phyloP scores from a whole-genome alignment of 2,113 vertebrate genomes.

The Machaerirhynchus nigripectus region DNA sequence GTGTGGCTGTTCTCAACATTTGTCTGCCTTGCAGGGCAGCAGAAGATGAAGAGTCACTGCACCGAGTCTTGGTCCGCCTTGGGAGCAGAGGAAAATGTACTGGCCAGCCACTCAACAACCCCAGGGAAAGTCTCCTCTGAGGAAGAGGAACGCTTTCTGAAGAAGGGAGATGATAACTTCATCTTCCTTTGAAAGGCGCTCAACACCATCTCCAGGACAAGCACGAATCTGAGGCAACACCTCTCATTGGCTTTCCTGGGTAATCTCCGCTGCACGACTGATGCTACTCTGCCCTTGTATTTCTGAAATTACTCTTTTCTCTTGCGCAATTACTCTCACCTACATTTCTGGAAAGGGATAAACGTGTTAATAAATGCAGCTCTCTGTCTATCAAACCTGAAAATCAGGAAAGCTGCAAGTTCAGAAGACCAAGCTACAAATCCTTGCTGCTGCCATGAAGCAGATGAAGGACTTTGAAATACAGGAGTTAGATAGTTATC shows the following conservation, averaged over 20 bases:
- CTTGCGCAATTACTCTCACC: fast-evolving
- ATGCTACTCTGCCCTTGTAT: not conserved
- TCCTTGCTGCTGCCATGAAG: not conserved
- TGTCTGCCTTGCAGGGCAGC: not conserved
- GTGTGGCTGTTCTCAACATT: fast-evolving
- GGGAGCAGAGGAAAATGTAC: not conserved
- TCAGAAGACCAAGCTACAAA: not conserved
- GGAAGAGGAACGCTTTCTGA: not conserved
- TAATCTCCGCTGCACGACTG: not conserved
- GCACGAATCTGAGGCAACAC: not conserved
- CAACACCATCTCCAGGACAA: not conserved
- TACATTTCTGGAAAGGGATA: not conserved
- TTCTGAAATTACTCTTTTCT: not conserved
- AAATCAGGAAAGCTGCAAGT: not conserved
- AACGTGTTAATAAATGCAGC: not conserved
- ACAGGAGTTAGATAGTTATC: not conserved
- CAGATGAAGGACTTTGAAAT: not conserved
- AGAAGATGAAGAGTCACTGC: not conserved
- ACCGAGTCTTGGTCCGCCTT: fast-evolving
- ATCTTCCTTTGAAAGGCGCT: not conserved
- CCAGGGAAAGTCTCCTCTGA: not conserved
- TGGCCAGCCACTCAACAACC: not conserved
- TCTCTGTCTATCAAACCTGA: not conserved
- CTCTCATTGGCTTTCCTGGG: not conserved
- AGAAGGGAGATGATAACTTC: not conserved